A percentile compares a stretch with the other conserved stretches of the same genome.
These are phyloP conservation scores for Aproaerema taeniolella DNA, from an alignment of 2,888 invertebrate species.

Conservation along the genomic window DNA sequence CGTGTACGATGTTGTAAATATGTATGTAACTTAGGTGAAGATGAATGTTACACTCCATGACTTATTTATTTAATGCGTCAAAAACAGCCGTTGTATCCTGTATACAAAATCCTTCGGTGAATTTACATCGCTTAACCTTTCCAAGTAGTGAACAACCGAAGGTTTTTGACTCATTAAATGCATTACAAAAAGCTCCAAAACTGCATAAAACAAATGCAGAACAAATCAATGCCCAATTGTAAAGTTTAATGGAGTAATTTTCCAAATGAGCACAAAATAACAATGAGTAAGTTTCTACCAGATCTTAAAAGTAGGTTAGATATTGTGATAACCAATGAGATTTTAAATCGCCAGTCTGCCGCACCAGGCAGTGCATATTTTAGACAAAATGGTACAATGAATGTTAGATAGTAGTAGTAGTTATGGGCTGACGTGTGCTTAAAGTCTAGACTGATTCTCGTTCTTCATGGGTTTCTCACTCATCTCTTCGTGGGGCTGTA, in stretches of 20 bases:
- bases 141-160: too few species aligned
- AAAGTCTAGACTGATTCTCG: slow-evolving; percentile 50
- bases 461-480: slow-evolving; percentile 36
- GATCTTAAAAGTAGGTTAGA: slow-evolving; percentile 71
- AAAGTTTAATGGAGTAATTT: slow-evolving; percentile 33
- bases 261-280: slow-evolving; percentile 64
- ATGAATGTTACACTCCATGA: slow-evolving; percentile 58
- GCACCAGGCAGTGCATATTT: slow-evolving; percentile 53
- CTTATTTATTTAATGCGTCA: too few species aligned
- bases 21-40: slow-evolving; percentile 58
- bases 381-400: slow-evolving; percentile 71
- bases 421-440: slow-evolving; percentile 56
- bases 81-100: slow-evolving; percentile 34
- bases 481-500: slow-evolving; percentile 13
- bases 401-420: slow-evolving; percentile 54
- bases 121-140: too few species aligned
- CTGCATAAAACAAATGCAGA: slow-evolving; percentile 3
- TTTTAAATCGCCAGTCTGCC: slow-evolving; percentile 57
- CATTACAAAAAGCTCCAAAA: neutral
- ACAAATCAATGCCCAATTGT: neutral
- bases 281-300: slow-evolving; percentile 64
- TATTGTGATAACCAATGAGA: slow-evolving; percentile 75
- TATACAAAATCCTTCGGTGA: too few species aligned
- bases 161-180: neutral
- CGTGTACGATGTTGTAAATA: slow-evolving; percentile 72